Evolutionary conservation across 2,888 invertebrate species (phyloP), one percentile per base, ranked within the genome.

Genomic region (Odontomyia ornata): DNA sequence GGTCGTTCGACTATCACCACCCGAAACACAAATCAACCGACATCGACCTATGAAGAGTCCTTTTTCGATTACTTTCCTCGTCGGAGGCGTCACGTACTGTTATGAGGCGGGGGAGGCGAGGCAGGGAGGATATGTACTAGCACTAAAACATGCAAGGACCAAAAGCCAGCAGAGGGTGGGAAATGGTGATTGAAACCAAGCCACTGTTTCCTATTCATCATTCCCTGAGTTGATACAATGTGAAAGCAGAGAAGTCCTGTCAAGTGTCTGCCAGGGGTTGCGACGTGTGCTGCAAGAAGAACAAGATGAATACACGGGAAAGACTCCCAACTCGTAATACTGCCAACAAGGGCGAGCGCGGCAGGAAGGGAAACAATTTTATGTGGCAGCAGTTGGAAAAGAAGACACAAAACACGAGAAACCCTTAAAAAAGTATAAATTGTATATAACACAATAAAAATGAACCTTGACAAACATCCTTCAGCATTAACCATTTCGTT

Each of bases 381-480:
- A n/a, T n/a, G 36, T 21, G 46, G 46, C 27, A 60, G 43, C 46
- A 43, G 1, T 46, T 15, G 47, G 11, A 43, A 62, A 76, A 76
- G 56, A 76, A 69, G 69, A 76, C 28, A 76, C 60, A 60, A 60
- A 71, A 71, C 64, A 65, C 65, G 62, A 56, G 36, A 71, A 71
- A 57, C 76, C 78, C 76, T 76, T 78, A 76, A 76, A 77, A 30
- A 78, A 71, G 76, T 75, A 78, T 78, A 78, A 78, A 77, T 75
- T 78, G 71, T 77, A 67, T 77, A 77, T 77, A 78, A 78, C 71
- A 78, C 78, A 78, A 78, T 78, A 78, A 78, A 78, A 78, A 78
- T 78, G 78, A 78, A 78, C 78, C 78, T 77, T 77, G 77, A 78
- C 77, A 78, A 78, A 78, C 78, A 77, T 78, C 77, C 78, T 78